Evolutionary conservation across 2,113 vertebrate genomes (phyloP), one percentile per base, ranked within the genome.

Genomic region (Oophaga pumilio): DNA sequence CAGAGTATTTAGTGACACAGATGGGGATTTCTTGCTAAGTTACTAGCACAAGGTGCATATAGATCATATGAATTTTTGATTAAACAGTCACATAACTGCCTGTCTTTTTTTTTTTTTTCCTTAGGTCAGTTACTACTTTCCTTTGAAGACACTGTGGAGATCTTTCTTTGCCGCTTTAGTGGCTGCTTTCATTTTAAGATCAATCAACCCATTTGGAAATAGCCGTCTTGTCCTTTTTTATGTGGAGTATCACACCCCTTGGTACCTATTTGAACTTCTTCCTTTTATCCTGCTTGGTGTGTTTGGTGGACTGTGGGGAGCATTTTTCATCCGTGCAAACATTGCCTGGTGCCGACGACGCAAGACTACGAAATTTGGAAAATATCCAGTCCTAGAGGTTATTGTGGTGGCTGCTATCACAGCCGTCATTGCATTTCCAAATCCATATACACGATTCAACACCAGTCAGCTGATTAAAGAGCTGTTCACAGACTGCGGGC

Each of bases 91-190:
- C 66, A 26, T 28, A 17, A 13, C 57, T 26, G 1, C 12, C 8
- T 17, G 12, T 78, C 76, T 56, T 26, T 26, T 56, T 7, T 14
- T 6, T 53, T 77, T 26, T 20, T 60, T 11, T 1, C 28, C 13
- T 53, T 91, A 99, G 98, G 97, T 99, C 92, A 99, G 98, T 92
- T 99, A 99, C 90, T 99, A 99, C 93, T 99, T 99, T 93, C 98
- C 98, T 26, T 94, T 99, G 86, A 99, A 99, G 93, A 99, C 98
- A 2, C 94, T 99, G 90, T 99, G 98, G 98, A 96, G 98, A 85
- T 99, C 98, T 0, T 99, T 99, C 93, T 99, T 99, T 89, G 98
- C 98, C 76, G 98, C 97, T 89, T 95, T 99, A 92, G 98, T 99
- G 89, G 98, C 98, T 8, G 98, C 98, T 2, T 99, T 99, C 89